phyloP scores from a whole-genome alignment of 2,797 vertebrate species.

The Pteropus rufus region DNA sequence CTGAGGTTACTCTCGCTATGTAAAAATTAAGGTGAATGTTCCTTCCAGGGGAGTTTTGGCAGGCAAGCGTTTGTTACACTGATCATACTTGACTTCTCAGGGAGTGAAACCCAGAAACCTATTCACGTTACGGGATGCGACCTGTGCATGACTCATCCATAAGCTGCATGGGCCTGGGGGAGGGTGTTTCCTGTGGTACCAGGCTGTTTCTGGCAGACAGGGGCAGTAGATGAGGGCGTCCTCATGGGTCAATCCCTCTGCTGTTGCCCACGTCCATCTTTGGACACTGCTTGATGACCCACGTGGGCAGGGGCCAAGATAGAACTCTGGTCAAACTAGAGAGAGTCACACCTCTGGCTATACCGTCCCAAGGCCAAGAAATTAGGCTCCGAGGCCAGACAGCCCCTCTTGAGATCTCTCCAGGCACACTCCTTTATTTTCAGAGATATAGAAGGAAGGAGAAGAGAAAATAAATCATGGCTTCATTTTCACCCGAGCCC shows the following conservation, averaged over 20 bases:
- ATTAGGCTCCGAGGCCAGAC: neutral
- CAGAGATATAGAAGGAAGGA: neutral
- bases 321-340: neutral
- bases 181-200: neutral
- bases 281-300: neutral
- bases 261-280: neutral
- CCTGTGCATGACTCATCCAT: neutral
- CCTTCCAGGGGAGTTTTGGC: neutral
- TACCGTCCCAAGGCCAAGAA: neutral
- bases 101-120: constrained; percentile 39
- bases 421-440: neutral
- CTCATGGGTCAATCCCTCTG: neutral
- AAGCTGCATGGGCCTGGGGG: neutral
- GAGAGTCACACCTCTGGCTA: neutral
- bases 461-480: neutral
- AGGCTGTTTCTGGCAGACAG: neutral
- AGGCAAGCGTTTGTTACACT: neutral
- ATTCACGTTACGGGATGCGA: neutral
- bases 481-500: neutral
- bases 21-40: neutral
- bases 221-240: neutral
- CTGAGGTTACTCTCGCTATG: neutral
- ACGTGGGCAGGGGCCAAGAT: neutral
- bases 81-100: neutral
- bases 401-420: neutral